Evolutionary conservation across 2,113 vertebrate genomes (phyloP), one percentile per base, ranked within the genome.

Genomic region (Bathybates hornii): DNA sequence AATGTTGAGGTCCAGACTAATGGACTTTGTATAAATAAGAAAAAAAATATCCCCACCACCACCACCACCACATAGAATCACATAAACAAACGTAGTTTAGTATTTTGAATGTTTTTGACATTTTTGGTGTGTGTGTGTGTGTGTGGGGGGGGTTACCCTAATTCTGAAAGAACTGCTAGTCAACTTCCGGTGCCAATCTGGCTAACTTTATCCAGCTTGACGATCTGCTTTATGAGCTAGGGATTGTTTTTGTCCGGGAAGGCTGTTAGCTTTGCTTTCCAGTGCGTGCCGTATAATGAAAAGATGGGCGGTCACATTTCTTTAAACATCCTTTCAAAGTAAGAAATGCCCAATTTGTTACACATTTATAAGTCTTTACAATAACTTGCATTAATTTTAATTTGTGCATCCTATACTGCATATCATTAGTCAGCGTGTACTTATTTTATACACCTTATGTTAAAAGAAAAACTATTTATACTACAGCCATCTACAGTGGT

Each of bases 231-330:
- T 68, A 80, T 38, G 86, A 94, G 82, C 57, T 92, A 41, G 80
- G 94, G 92, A 96, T 97, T 97, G 96, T 97, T 97, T 97, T 97
- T 96, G 96, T 96, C 96, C 96, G 95, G 52, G 80, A 80, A n/a
- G 84, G 78, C 4, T 43, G 88, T 45, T 92, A 66, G 91, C 82
- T 92, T 94, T 92, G 4, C 0, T 12, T 57, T 12, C 19, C 34
- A 7, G 68, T 52, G 32, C 78, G 52, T 83, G 34, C 90, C 87
- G 52, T 2, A 41, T 16, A 61, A 13, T 2, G n/a, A 34, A 59
- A 12, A 61, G 50, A n/a, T 9, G 84, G 87, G 87, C 85, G 88
- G 91, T 13, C 5, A 14, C 9, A 66, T 10, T 3, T 73, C 14
- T 76, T 48, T 19, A 19, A 76, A 76, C 24, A 32, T 78, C 21